phyloP scores from a whole-genome alignment of 2,888 invertebrate species.

The Andrena praecox region DNA sequence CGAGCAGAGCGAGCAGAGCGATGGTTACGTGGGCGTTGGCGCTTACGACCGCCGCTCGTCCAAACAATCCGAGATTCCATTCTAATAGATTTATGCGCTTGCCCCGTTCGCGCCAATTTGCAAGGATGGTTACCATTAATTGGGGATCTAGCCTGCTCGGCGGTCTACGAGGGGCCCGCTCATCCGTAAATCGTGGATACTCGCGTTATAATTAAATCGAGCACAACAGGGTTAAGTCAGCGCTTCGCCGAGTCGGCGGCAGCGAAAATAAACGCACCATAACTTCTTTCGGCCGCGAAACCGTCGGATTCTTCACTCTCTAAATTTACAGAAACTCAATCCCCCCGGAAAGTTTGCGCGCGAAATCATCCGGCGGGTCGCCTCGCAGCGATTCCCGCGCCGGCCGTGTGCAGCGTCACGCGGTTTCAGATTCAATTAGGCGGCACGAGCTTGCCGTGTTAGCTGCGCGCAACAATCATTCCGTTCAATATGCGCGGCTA shows the following conservation, averaged over 20 bases:
- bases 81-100: too few species aligned
- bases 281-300: constrained; percentile 9
- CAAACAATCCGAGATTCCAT: constrained; percentile 2
- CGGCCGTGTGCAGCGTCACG: background rate
- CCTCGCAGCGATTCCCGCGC: background rate
- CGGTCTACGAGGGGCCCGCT: too few species aligned
- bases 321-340: background rate
- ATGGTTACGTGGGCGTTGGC: constrained; percentile 59
- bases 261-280: constrained; percentile 35
- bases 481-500: constrained; percentile 20
- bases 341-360: background rate
- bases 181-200: too few species aligned
- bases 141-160: too few species aligned
- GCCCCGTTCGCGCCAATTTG: too few species aligned
- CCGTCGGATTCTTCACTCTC: background rate
- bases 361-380: background rate
- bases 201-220: background rate
- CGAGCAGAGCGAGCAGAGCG: constrained; percentile 22
- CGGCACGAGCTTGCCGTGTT: constrained; percentile 8
- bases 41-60: constrained; percentile 15
- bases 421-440: constrained; percentile 38
- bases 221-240: constrained; percentile 3
- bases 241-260: constrained; percentile 11
- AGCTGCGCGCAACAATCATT: constrained; percentile 5
- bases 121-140: too few species aligned